Conservation (phyloP, 1,140 invertebrate genomes). For the fruit fly (Drosophila melanogaster) region DNA sequence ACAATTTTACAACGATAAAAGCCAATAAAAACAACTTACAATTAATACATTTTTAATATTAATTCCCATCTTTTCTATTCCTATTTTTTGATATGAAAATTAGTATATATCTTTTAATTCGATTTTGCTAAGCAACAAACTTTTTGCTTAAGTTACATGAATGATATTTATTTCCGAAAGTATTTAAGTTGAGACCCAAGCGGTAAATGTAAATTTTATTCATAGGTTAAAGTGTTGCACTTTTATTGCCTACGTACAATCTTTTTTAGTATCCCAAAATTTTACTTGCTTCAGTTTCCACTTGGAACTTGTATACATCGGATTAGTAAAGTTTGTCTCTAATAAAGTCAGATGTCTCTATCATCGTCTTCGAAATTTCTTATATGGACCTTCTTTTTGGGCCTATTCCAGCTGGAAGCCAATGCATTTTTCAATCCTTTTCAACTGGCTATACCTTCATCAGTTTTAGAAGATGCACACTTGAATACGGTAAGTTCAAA, state of each 20-base stretch:
- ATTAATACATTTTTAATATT: not conserved
- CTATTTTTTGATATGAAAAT: too few relatives aligned
- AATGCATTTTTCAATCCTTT: not conserved
- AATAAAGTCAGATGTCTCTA: not conserved
- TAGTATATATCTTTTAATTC: too few relatives aligned
- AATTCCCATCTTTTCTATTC: too few relatives aligned
- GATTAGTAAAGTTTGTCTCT: not conserved
- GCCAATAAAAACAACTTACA: not conserved
- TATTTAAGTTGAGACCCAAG: not conserved
- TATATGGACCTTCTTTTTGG: not conserved
- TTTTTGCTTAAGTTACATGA: not conserved
- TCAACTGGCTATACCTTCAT: not conserved
- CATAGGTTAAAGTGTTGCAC: not conserved
- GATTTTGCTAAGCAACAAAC: not conserved
- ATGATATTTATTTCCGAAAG: too few relatives aligned
- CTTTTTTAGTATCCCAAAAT: not conserved
- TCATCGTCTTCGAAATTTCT: not conserved
- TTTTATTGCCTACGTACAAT: not conserved
- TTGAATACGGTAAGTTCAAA: not conserved
- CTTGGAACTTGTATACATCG: not conserved
- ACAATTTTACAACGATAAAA: not conserved
- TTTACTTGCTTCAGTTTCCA: not conserved
- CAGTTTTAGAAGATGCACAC: not conserved
- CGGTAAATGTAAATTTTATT: not conserved
- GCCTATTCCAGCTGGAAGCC: not conserved